These are phyloP conservation scores for Nanger granti DNA, from an alignment of 2,113 vertebrate genomes.

Conservation along the genomic window DNA sequence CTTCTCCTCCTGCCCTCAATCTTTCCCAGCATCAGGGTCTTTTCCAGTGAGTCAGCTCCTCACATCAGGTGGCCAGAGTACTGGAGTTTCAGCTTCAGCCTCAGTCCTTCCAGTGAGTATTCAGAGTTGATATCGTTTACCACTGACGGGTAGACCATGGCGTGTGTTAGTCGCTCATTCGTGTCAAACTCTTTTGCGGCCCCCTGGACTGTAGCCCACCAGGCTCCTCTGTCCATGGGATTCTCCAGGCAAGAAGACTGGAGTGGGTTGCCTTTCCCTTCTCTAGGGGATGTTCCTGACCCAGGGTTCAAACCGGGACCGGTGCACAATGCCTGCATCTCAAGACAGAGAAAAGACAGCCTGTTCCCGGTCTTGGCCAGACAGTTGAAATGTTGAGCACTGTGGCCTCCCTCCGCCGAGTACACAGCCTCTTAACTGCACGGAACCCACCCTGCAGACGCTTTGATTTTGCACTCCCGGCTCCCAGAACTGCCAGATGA, in stretches of 20 bases:
- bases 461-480: not conserved
- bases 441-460: not conserved
- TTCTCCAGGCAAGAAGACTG: not conserved
- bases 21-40: not conserved
- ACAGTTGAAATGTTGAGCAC: rapidly evolving
- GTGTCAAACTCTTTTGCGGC: not conserved
- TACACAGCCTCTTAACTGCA: not conserved
- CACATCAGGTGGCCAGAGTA: not conserved
- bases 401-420: not conserved
- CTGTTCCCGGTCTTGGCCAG: not conserved
- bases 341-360: not conserved
- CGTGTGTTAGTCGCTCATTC: rapidly evolving
- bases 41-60: not conserved
- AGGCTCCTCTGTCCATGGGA: not conserved
- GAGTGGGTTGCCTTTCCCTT: not conserved
- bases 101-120: not conserved
- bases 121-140: not conserved
- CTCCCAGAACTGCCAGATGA: not conserved
- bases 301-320: rapidly evolving
- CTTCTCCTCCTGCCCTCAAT: not conserved
- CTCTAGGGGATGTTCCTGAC: not conserved
- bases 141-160: not conserved
- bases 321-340: rapidly evolving
- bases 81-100: not conserved
- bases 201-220: not conserved